Conservation (phyloP, 2,113 vertebrate genomes). For the Peromyscus maniculatus region DNA sequence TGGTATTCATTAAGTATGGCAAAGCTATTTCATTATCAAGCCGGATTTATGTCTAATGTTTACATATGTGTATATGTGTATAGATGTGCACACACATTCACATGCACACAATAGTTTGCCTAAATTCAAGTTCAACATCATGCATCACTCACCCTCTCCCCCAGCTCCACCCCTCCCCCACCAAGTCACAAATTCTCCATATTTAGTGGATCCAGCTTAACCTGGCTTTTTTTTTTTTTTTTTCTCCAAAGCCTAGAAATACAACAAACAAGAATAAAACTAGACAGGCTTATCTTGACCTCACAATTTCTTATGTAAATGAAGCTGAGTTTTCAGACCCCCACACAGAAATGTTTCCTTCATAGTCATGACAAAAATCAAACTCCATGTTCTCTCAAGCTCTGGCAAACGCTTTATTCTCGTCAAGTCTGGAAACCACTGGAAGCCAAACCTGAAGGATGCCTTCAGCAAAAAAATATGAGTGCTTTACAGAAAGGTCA, state of each 20-base stretch:
- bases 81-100: neutral
- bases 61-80: neutral
- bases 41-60: neutral
- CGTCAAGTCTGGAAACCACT: conserved; percentile 48
- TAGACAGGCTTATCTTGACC: conserved; percentile 33
- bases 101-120: neutral
- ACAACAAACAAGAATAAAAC: neutral
- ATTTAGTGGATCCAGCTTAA: neutral
- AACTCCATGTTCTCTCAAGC: conserved; percentile 42
- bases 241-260: conserved; percentile 27
- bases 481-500: conserved; percentile 36
- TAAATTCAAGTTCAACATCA: neutral
- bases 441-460: conserved; percentile 61
- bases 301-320: conserved; percentile 23
- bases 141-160: neutral
- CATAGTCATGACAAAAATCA: neutral
- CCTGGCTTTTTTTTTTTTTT: neutral
- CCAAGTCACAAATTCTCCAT: neutral
- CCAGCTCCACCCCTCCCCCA: neutral
- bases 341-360: conserved; percentile 47
- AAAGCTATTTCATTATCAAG: conserved; percentile 36
- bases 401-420: conserved; percentile 78
- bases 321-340: conserved; percentile 41
- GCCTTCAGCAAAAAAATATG: conserved; percentile 36
- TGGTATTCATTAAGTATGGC: neutral